Base-by-base conservation (phyloP, 2,797 vertebrate species). In the Silurus aristotelis region DNA sequence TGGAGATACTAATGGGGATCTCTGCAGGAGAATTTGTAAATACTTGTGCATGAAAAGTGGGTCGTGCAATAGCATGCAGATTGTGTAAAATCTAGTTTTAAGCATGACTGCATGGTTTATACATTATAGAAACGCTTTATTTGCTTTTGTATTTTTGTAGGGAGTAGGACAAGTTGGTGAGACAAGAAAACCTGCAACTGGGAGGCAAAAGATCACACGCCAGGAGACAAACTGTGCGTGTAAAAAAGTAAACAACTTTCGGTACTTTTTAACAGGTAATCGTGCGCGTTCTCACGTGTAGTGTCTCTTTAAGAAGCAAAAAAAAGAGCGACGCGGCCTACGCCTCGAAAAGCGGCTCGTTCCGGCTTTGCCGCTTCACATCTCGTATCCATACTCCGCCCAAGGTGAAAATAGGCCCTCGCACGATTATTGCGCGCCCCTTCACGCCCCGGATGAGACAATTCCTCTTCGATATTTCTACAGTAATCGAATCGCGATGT, bases 291-390 rank as follows among this genome's bases (percentile, higher is more conserved):
- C 72, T 66, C 84, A 63, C 72, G 83, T 52, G 6, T 76, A 87
- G 88, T 94, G 93, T 93, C 90, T 90, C 94, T 95, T 96, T 95
- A 95, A 95, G 93, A 92, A 20, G 15, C 2, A 25, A 9, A 43
- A 17, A 20, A 12, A 72, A 73, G 13, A 89, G 84, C 82, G 90
- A 17, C 86, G 82, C 91, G 93, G 94, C 94, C 95, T 93, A 96
- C 95, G 95, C 95, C 95, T 96, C 94, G 92, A 95, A 95, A 96
- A 95, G 95, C 95, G 95, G 95, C 95, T 96, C 92, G 95, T 95
- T 95, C 95, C 95, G 95, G 95, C 94, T 95, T 89, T 92, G 94
- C 93, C 95, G 84, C 91, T 92, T 95, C 92, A 93, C 94, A 92
- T 92, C 94, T 92, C 91, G 52, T 70, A 94, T 95, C 94, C 93